These are phyloP conservation scores for Vollenhovia emeryi DNA, from an alignment of 1,140 invertebrate genomes.

Conservation along the genomic window DNA sequence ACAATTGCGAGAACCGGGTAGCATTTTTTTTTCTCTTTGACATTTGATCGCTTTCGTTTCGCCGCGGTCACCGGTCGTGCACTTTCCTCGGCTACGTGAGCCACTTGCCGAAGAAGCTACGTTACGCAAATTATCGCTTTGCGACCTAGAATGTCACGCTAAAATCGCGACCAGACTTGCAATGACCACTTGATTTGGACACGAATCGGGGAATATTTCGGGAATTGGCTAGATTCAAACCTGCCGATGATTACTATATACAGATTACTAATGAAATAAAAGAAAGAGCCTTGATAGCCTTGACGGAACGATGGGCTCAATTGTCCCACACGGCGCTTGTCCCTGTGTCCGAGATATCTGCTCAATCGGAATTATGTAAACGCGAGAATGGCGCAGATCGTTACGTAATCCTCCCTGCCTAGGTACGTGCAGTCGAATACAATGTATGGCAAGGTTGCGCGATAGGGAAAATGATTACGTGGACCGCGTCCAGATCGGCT, in stretches of 20 bases:
- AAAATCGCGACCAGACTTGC: conserved; percentile 38
- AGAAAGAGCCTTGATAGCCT: too few relatives aligned
- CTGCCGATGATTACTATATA: too few relatives aligned
- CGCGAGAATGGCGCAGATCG: neutral
- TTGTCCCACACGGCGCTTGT: neutral
- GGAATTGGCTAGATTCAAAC: neutral
- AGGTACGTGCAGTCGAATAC: conserved; percentile 31
- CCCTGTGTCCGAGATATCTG: neutral
- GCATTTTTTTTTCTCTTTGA: too few relatives aligned
- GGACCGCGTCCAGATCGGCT: neutral
- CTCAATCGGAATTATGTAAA: conserved; percentile 62
- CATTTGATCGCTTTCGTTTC: conserved; percentile 29
- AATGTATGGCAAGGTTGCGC: conserved; percentile 66
- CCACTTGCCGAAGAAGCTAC: conserved; percentile 23
- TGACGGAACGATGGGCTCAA: conserved; percentile 28
- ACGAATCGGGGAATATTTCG: neutral
- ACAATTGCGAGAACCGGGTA: neutral
- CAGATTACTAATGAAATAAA: neutral
- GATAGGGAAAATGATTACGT: conserved; percentile 56
- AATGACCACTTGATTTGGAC: neutral
- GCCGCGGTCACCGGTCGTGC: neutral
- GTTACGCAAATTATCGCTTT: conserved; percentile 35
- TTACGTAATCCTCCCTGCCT: conserved; percentile 61
- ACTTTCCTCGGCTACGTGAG: conserved; percentile 44
- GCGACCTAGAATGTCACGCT: conserved; percentile 32